A percentile compares a stretch with the other conserved stretches of the same genome.
Evolutionary conservation across 2,113 vertebrate species (phyloP).

Genomic region (Entelurus aequoreus): DNA sequence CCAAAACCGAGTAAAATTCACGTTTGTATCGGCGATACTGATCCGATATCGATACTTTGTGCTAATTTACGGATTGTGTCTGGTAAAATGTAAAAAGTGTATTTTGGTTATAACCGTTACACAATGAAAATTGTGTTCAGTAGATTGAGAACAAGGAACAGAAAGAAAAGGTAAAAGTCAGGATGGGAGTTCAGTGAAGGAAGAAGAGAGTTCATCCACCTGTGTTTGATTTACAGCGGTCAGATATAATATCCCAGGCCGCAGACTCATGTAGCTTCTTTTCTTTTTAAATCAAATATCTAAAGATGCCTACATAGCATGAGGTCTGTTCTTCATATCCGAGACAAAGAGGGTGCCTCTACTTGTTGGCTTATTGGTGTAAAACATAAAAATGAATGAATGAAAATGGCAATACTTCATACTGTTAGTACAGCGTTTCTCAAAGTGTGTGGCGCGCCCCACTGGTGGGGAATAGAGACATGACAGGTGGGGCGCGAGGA

Average conservation of each 20-base stretch:
- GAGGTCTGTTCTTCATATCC: constrained; percentile 60
- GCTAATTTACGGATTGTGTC: too few species aligned
- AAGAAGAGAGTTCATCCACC: constrained; percentile 70
- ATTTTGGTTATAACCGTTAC: constrained; percentile 24
- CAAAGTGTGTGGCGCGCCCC: too few species aligned
- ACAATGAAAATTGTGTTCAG: constrained; percentile 20
- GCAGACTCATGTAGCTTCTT: constrained; percentile 58
- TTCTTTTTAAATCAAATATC: constrained; percentile 49
- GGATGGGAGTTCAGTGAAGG: constrained; percentile 59
- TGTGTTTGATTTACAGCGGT: constrained; percentile 70
- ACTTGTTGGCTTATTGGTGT: too few species aligned
- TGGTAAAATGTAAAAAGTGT: not conserved
- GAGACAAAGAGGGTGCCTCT: constrained; percentile 22
- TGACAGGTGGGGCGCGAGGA: too few species aligned
- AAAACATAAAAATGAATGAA: too few species aligned
- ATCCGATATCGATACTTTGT: too few species aligned
- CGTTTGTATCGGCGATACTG: too few species aligned
- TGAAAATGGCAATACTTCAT: too few species aligned
- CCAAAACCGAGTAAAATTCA: too few species aligned
- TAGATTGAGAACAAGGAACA: constrained; percentile 47
- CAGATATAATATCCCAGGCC: constrained; percentile 57
- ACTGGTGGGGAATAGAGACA: too few species aligned
- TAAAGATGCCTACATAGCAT: constrained; percentile 28
- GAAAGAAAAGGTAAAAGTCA: constrained; percentile 54
- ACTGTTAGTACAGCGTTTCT: too few species aligned